Evolutionary conservation across 2,113 vertebrate genomes (phyloP), one percentile per base, ranked within the genome.

Genomic region (Taxidea taxus): DNA sequence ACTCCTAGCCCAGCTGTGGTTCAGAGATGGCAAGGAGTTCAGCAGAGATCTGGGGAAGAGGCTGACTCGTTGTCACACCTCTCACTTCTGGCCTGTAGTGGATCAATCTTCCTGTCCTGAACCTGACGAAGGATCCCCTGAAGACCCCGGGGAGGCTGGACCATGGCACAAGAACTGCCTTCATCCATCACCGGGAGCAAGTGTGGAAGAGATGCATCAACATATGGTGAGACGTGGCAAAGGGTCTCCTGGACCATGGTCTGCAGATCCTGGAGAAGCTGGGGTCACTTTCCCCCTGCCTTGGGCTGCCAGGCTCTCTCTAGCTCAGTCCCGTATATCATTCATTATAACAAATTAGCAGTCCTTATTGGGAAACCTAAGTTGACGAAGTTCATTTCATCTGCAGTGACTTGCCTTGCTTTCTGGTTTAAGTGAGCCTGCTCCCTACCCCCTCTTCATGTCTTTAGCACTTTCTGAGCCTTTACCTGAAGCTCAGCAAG

Each of bases 121-220:
- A 98, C 93, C 99, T 99, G 82, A 99, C 99, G 27, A 99, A 99
- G 94, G 99, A 99, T 86, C 98, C 98, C 0, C 98, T 99, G 91
- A 99, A 99, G 98, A 98, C 99, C 2, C 99, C 99, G 97, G 98
- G 99, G 25, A 99, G 99, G 0, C 98, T 99, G 94, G 99, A 99
- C 97, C 99, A 98, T 97, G 99, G 99, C 97, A 99, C 99, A 87
- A 99, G 99, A 96, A 98, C 99, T 0, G 99, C 99, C 2, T 99
- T 99, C 96, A 99, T 99, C 97, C 99, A 99, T 94, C 99, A 99
- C 91, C 99, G 98, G 0, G 99, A 99, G 83, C 98, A 99, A 0
- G 99, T 99, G 78, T 99, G 99, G 99, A 99, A 99, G 98, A 98
- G 99, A 60, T 99, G 99, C 94, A 99, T 99, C 66, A 98, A 98